phyloP scores from a whole-genome alignment of 2,113 vertebrate species.

The Xiphophorus couchianus region DNA sequence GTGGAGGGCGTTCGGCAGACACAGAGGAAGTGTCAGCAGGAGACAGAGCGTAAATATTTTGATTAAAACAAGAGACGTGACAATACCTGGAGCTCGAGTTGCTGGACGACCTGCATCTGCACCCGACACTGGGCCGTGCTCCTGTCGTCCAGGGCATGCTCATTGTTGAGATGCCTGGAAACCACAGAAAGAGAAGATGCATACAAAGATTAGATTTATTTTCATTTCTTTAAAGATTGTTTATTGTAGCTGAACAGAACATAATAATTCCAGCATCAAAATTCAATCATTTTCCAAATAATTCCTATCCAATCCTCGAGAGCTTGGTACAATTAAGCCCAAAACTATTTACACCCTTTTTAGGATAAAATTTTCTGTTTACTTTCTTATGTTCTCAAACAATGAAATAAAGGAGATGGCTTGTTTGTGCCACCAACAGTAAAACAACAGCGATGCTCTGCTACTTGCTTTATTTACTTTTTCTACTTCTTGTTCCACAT shows the following conservation, averaged over 20 bases:
- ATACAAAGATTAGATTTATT: not conserved
- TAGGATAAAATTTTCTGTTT: no score
- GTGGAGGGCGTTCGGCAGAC: constrained; percentile 37
- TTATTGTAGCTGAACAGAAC: not conserved
- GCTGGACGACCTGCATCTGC: constrained; percentile 99
- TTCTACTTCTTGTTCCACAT: no score
- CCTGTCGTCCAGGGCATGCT: constrained; percentile 99
- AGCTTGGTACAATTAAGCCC: not conserved
- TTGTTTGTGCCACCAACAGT: no score
- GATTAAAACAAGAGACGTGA: constrained; percentile 53
- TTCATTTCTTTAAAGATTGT: not conserved
- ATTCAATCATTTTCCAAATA: no score
- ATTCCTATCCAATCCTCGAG: no score
- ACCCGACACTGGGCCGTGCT: constrained; percentile 99
- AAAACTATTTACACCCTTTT: not conserved
- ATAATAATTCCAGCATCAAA: not conserved
- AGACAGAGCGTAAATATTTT: constrained; percentile 65
- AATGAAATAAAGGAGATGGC: no score
- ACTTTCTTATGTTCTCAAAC: no score
- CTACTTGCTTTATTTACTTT: no score
- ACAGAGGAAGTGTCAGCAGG: constrained; percentile 49
- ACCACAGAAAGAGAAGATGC: constrained; percentile 54
- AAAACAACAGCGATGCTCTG: no score
- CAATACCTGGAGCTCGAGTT: constrained; percentile 99
- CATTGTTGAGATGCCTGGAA: constrained; percentile 99